Conservation (phyloP, 2,113 vertebrate species). For the Dasyornis broadbenti region DNA sequence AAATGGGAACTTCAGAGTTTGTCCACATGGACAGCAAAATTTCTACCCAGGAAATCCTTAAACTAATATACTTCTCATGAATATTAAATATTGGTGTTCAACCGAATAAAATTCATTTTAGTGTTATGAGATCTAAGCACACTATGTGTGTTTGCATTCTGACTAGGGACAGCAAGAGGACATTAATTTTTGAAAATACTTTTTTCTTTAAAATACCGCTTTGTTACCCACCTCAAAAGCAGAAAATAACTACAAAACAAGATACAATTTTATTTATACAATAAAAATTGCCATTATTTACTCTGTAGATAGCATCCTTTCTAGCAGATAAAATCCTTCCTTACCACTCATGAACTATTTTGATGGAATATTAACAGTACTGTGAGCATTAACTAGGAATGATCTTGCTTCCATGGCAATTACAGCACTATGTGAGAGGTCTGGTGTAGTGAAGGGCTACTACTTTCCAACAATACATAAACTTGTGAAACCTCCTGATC, state of each 20-base stretch:
- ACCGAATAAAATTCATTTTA: neutral
- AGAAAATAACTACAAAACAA: neutral
- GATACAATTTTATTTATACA: neutral
- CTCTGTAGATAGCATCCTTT: neutral
- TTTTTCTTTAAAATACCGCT: neutral
- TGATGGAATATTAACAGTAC: neutral
- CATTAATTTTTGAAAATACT: neutral
- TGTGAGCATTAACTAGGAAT: neutral
- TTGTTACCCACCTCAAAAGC: neutral
- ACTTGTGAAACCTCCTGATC: neutral
- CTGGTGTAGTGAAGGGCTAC: neutral
- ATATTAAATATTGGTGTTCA: neutral
- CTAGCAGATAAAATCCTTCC: neutral
- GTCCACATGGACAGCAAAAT: neutral
- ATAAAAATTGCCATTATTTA: neutral
- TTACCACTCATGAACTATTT: neutral
- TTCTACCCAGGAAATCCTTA: neutral
- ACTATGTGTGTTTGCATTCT: neutral
- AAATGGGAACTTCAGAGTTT: neutral
- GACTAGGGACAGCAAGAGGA: neutral
- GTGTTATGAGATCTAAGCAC: neutral
- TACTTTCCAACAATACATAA: neutral
- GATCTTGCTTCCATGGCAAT: neutral
- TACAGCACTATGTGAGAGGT: neutral
- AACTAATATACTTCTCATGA: neutral